Conservation (phyloP, 92 coral and sea anemone genomes). For the Anthopleura xanthogrammica region DNA sequence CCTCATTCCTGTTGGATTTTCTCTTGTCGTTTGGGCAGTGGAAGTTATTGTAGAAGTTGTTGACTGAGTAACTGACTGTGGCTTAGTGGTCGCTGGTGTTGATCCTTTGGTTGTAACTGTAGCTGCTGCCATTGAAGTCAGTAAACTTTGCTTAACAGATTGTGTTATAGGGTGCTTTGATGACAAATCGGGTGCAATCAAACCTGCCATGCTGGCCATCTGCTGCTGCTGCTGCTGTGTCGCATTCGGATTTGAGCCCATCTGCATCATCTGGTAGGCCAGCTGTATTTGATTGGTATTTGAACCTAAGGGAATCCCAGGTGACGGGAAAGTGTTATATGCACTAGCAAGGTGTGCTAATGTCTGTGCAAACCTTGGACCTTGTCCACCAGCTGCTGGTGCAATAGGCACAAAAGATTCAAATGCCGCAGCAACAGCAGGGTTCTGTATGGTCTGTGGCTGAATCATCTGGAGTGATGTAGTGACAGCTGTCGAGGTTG, state of each 20-base stretch:
- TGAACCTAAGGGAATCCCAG: conserved; percentile 53
- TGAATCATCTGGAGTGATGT: conserved; percentile 55
- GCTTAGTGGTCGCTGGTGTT: neutral
- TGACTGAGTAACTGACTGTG: conserved; percentile 15
- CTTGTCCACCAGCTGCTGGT: conserved; percentile 88
- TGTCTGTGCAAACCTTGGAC: conserved; percentile 84
- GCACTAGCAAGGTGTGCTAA: conserved; percentile 94
- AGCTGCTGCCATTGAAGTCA: conserved; percentile 24
- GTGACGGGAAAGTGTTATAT: conserved; percentile 76
- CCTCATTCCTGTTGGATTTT: conserved; percentile 8
- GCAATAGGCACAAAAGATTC: conserved; percentile 97
- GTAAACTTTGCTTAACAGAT: conserved; percentile 7
- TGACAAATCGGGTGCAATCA: conserved; percentile 3
- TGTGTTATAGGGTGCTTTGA: conserved; percentile 12
- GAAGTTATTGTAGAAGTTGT: conserved; percentile 4
- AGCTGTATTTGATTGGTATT: conserved; percentile 66
- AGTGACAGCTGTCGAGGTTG: conserved; percentile 54
- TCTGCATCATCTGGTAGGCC: conserved; percentile 82
- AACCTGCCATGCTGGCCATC: conserved; percentile 15
- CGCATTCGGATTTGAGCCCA: conserved; percentile 38
- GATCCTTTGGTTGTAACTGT: conserved; percentile 27
- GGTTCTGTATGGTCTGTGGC: conserved; percentile 41
- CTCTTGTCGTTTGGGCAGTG: neutral
- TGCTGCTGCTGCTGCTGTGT: neutral
- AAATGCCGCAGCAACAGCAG: conserved; percentile 98